Evolutionary conservation across 2,888 invertebrate species (phyloP), one percentile per base, ranked within the genome.

Genomic region (Aphodius granarius): DNA sequence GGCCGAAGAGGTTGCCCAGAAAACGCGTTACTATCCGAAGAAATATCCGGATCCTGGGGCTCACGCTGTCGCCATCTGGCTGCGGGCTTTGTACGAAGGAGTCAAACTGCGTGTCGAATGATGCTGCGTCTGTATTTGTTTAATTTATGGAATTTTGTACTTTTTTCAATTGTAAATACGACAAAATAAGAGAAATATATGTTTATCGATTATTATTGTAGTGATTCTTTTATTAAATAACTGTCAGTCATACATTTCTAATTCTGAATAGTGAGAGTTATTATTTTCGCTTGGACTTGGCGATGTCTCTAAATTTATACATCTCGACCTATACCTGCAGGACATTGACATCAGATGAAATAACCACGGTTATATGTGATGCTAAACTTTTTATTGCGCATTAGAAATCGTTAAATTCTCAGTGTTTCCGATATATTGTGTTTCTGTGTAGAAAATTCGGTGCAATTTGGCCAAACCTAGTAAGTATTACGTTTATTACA

Each of bases 21-120:
- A 72, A 63, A 84, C 84, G 6, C 82, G 79, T 76, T 76, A 75
- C 5, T 74, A 66, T 19, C 22, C 72, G 6, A 78, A 77, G 62
- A 81, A 82, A 75, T 86, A 88, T 81, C 90, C 91, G 0, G 91
- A 92, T 86, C 88, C 91, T 18, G 91, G 91, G 9, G 91, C 91
- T 3, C 88, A 89, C 78, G 91, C 90, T 9, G 89, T 91, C 2
- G 88, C 89, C 16, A 87, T 91, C 75, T 91, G 91, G 90, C 83
- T 92, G 84, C 87, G 88, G 76, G 91, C 90, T 15, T 82, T 87
- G 17, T 88, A 84, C 73, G 89, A 89, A 82, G 89, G 86, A 63
- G 82, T 88, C 15, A 89, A 89, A 81, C 80, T 86, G 22, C 82
- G 83, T 73, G 83, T 81, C 79, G 75, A 73, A 73, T 75, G 21